phyloP scores from a whole-genome alignment of 2,113 vertebrate species.

The Phalacrocorax pelagicus region DNA sequence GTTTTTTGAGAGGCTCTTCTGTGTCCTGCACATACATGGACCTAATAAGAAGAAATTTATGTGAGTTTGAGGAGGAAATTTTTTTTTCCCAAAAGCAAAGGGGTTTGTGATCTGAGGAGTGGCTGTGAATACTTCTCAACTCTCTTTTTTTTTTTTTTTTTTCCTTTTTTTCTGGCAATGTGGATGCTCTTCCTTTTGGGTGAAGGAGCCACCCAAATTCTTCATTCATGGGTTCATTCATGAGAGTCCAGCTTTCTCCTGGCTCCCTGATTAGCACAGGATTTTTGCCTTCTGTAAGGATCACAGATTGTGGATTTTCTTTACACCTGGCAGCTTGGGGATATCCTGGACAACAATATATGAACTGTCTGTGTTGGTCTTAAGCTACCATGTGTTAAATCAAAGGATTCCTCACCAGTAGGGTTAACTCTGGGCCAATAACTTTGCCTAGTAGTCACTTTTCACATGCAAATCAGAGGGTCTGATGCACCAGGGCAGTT shows the following conservation, averaged over 20 bases:
- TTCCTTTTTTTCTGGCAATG: no score
- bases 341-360: neutral
- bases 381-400: neutral
- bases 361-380: neutral
- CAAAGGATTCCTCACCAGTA: neutral
- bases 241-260: neutral
- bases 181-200: neutral
- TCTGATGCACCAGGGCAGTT: neutral
- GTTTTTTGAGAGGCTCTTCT: neutral
- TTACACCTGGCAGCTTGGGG: neutral
- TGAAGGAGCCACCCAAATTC: neutral
- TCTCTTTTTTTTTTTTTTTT: neutral
- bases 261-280: neutral
- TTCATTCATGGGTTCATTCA: neutral
- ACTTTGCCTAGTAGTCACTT: neutral
- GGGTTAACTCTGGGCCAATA: neutral
- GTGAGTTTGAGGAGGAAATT: no score
- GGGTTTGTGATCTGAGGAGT: neutral
- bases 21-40: neutral
- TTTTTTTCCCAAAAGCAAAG: neutral
- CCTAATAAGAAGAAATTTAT: neutral
- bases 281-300: neutral
- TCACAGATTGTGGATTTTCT: neutral
- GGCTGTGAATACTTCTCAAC: neutral
- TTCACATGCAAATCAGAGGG: neutral